Percentiles rank a stretch among this genome's conserved stretches.
Conservation (phyloP, 2,888 invertebrate species). For the Andricus quercusramuli region DNA sequence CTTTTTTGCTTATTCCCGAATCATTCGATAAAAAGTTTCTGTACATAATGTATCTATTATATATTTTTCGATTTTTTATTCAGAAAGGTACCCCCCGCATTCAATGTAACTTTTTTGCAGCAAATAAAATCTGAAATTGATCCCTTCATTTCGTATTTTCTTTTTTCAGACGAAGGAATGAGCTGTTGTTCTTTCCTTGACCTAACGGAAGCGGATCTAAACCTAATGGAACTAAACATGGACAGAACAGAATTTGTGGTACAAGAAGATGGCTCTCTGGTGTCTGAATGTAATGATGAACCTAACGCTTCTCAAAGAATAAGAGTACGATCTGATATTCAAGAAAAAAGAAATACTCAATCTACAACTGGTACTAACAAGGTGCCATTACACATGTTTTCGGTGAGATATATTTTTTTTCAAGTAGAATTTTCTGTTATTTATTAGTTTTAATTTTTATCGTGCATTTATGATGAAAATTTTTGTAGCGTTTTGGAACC, state of each 20-base stretch:
- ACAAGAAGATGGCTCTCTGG: neutral
- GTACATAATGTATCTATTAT: neutral
- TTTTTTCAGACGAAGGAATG: conserved; percentile 38
- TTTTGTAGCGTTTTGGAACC: neutral
- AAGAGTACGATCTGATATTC: neutral
- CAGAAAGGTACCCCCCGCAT: neutral
- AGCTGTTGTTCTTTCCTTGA: conserved; percentile 24
- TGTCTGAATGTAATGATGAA: neutral
- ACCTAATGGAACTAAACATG: conserved; percentile 31
- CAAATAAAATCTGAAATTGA: neutral
- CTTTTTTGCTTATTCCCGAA: neutral
- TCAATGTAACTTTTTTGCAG: neutral
- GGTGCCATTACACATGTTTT: neutral
- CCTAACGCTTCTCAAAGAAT: neutral
- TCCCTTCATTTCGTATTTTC: neutral
- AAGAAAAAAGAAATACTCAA: neutral
- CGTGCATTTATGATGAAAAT: neutral
- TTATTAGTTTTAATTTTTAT: neutral
- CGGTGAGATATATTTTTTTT: neutral
- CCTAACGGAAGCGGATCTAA: conserved; percentile 33
- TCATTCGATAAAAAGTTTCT: neutral
- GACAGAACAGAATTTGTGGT: conserved; percentile 1
- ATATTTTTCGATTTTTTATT: neutral
- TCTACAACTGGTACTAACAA: neutral
- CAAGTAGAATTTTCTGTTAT: neutral